phyloP scores from a whole-genome alignment of 2,797 vertebrate species.

The Threskiornis aethiopicus region DNA sequence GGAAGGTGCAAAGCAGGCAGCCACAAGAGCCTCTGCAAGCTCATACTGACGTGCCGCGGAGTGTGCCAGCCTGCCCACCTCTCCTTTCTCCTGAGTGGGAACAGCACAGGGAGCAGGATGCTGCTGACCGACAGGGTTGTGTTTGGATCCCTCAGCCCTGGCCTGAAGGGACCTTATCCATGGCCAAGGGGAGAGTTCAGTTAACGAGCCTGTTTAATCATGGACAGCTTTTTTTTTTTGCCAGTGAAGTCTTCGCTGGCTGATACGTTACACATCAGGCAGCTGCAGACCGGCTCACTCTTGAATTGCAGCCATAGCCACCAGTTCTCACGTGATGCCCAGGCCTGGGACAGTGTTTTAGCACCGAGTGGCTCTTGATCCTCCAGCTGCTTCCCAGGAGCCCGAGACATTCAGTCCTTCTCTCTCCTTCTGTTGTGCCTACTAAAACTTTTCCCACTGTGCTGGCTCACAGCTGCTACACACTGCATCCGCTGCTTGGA shows the following conservation, averaged over 20 bases:
- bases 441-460: not conserved
- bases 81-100: not conserved
- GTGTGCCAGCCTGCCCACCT: not conserved
- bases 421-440: not conserved
- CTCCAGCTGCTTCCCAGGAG: not conserved
- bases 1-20: not conserved
- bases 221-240: not conserved
- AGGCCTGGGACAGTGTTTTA: not conserved
- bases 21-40: not conserved
- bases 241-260: not conserved
- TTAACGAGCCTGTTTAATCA: not conserved
- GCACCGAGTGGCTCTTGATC: not conserved
- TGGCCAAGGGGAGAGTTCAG: not conserved
- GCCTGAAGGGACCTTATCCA: not conserved
- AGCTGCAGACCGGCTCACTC: not conserved
- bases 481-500: not conserved
- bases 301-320: not conserved
- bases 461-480: not conserved
- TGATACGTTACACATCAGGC: not conserved
- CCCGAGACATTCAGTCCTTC: not conserved
- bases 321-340: not conserved
- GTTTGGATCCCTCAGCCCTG: not conserved
- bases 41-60: fast-evolving
- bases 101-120: not conserved
- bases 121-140: not conserved